Conservation (phyloP, 1,140 invertebrate species). For the Macrotrachela quadricornifera region DNA sequence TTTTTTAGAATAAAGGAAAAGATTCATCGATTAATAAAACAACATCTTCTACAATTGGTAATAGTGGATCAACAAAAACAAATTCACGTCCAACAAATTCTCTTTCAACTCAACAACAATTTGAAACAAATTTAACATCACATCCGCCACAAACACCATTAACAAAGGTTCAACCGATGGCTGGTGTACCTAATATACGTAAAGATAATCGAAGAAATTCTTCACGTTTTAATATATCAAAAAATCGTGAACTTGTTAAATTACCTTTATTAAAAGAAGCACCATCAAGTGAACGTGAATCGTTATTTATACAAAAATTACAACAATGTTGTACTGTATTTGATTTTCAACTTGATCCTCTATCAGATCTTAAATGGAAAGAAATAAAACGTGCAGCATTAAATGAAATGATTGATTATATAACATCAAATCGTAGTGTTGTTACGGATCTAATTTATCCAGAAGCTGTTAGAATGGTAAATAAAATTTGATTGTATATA, state of each 20-base stretch:
- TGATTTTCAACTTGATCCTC: constrained; percentile 69
- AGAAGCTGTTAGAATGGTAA: constrained; percentile 59
- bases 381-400: constrained; percentile 86
- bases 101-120: too few relatives aligned
- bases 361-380: constrained; percentile 95
- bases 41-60: too few relatives aligned
- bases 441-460: constrained; percentile 85
- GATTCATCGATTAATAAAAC: too few relatives aligned
- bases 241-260: constrained; percentile 61
- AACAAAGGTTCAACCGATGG: constrained; percentile 51
- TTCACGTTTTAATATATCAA: constrained; percentile 63
- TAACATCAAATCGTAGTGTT: constrained; percentile 66
- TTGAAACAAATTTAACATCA: too few relatives aligned
- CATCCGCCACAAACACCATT: constrained; percentile 54
- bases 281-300: constrained; percentile 37
- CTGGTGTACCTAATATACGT: constrained; percentile 46
- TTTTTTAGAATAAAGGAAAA: too few relatives aligned
- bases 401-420: constrained; percentile 64
- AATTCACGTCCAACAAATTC: too few relatives aligned
- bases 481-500: constrained; percentile 40
- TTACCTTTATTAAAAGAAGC: constrained; percentile 60
- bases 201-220: constrained; percentile 67
- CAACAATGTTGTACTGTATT: constrained; percentile 29
- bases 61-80: too few relatives aligned
- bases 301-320: constrained; percentile 28